Evolutionary conservation across 2,797 vertebrate species (phyloP), one percentile per base, ranked within the genome.

Genomic region (Melanotaenia nigrans): DNA sequence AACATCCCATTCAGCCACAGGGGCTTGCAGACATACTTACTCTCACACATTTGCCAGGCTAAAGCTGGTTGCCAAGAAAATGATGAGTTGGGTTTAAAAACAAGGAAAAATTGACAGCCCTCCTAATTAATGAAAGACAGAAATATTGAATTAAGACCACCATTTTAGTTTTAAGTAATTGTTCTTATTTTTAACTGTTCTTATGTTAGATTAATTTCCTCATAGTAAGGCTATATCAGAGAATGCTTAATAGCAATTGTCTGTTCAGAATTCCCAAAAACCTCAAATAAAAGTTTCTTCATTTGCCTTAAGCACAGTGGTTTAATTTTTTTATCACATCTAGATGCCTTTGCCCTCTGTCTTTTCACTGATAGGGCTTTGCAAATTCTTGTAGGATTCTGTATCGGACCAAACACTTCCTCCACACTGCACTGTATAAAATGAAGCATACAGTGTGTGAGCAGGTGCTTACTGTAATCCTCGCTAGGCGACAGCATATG

Each of bases 381-480:
- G 20, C 60, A 73, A 62, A 63, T 53, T 67, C 14, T 56, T 12
- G 67, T 42, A 10, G 45, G 45, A 16, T 59, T 76, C 45, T 63
- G 66, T 56, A 24, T 30, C 5, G 20, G 72, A 62, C 66, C 73
- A 73, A 73, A 65, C 61, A 65, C 74, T 68, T 42, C 25, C 71
- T 81, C 49, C 38, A 30, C 28, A 18, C 54, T 28, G 42, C 28
- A 22, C 71, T 67, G 54, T 68, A 61, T 65, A 65, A 77, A 85
- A 73, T 65, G 30, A 87, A 82, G 61, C 51, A 16, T 83, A 20
- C 68, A 72, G 68, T 40, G 67, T 73, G 78, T 79, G 79, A 87
- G 82, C 89, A 90, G 89, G 90, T 89, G 89, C 81, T 83, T 78
- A 69, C 81, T 77, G 82, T 93, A 92, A 93, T 92, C 91, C 91